phyloP scores from a whole-genome alignment of 2,113 vertebrate genomes.

The Chloebia gouldiae region DNA sequence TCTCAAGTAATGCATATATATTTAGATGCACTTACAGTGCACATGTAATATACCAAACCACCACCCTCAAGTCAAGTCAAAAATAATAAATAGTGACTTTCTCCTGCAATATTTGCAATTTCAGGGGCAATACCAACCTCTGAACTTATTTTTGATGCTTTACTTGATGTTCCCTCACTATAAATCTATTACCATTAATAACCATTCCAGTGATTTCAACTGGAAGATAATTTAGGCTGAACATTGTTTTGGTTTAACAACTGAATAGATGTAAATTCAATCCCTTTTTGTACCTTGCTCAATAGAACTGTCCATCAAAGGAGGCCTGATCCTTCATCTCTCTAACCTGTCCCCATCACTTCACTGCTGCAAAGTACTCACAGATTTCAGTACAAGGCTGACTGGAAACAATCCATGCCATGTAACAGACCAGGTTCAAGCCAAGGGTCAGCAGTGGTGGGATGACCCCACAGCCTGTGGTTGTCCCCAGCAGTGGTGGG shows the following conservation, averaged over 20 bases:
- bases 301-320: neutral
- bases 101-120: neutral
- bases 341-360: neutral
- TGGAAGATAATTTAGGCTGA: neutral
- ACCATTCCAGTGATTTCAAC: neutral
- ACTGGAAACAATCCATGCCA: rapidly evolving
- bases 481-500: neutral
- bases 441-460: neutral
- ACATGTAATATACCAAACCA: neutral
- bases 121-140: neutral
- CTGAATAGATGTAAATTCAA: neutral
- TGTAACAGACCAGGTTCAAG: rapidly evolving
- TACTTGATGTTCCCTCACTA: neutral
- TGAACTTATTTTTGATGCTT: neutral
- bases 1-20: neutral
- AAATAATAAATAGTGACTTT: neutral
- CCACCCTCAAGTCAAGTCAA: neutral
- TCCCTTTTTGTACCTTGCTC: neutral
- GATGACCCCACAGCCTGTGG: neutral
- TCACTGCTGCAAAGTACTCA: neutral
- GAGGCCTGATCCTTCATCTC: neutral
- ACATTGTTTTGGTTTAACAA: neutral
- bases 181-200: neutral
- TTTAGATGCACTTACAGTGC: conserved; percentile 26
- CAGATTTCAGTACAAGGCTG: neutral